Evolutionary conservation across 2,797 vertebrate species (phyloP).

Genomic region (Thalassophryne amazonica): DNA sequence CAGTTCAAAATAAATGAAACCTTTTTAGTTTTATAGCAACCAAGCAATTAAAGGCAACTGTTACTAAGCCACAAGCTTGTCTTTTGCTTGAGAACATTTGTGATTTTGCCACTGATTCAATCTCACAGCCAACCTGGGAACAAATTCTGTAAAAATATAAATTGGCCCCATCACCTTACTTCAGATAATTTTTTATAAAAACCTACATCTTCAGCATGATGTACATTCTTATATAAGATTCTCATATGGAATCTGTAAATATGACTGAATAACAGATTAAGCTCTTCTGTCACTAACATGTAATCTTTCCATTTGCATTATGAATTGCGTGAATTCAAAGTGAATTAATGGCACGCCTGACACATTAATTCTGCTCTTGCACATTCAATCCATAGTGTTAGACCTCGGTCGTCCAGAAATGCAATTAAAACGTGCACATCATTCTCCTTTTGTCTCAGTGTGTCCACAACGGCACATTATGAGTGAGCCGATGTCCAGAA

Average conservation of each 20-base stretch:
- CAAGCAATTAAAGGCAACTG: constrained; percentile 15
- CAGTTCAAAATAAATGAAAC: background rate
- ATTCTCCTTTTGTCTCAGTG: constrained; percentile 9
- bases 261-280: constrained; percentile 1
- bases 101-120: constrained; percentile 1
- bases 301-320: constrained; percentile 10
- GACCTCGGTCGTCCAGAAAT: constrained; percentile 8
- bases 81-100: constrained; percentile 2
- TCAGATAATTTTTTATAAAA: background rate
- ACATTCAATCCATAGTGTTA: background rate
- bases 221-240: background rate
- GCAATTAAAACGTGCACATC: constrained; percentile 11
- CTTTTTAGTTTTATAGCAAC: constrained; percentile 6
- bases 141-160: background rate
- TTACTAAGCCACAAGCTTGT: constrained; percentile 18
- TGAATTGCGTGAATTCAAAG: constrained; percentile 16
- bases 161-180: background rate
- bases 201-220: background rate
- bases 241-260: constrained; percentile 4
- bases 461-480: constrained; percentile 18
- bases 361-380: background rate
- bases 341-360: background rate
- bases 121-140: background rate
- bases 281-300: constrained; percentile 4
- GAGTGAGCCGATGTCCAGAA: constrained; percentile 6